A percentile compares a stretch with the other conserved stretches of the same genome.
These are phyloP conservation scores for Fregetta grallaria DNA, from an alignment of 2,113 vertebrate genomes.

Conservation along the genomic window DNA sequence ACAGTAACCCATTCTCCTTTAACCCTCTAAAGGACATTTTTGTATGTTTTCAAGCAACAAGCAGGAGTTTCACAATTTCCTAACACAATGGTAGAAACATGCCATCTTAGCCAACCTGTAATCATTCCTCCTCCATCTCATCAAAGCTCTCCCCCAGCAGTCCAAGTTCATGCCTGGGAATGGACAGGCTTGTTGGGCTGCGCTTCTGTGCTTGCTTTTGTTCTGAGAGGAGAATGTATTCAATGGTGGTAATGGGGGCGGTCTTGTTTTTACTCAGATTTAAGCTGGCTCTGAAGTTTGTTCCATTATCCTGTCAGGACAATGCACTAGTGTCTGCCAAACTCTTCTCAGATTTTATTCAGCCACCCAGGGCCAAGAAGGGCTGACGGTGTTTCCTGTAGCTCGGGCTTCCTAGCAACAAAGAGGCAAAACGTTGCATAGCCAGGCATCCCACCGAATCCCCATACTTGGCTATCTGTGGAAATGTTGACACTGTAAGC, in stretches of 20 bases:
- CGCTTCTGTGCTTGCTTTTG: background rate
- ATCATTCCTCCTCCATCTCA: background rate
- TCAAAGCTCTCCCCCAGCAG: background rate
- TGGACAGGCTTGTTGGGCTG: background rate
- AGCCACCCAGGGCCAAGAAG: background rate
- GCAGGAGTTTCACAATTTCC: background rate
- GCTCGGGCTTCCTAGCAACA: background rate
- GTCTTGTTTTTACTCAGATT: background rate
- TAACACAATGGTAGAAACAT: background rate
- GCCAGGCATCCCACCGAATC: background rate
- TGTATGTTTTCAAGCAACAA: background rate
- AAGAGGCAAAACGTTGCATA: fast-evolving
- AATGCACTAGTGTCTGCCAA: background rate
- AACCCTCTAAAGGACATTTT: background rate
- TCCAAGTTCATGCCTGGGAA: background rate
- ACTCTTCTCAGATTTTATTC: background rate
- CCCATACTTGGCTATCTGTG: background rate
- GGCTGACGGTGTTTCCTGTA: background rate
- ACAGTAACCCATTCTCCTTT: background rate
- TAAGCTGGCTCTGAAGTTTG: background rate
- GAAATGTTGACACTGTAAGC: background rate
- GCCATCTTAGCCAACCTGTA: background rate
- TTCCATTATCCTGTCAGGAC: background rate
- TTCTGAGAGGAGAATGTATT: background rate
- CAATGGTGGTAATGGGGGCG: background rate